Evolutionary conservation across 2,113 vertebrate species (phyloP).

Genomic region (Ptychochromis oligacanthus): DNA sequence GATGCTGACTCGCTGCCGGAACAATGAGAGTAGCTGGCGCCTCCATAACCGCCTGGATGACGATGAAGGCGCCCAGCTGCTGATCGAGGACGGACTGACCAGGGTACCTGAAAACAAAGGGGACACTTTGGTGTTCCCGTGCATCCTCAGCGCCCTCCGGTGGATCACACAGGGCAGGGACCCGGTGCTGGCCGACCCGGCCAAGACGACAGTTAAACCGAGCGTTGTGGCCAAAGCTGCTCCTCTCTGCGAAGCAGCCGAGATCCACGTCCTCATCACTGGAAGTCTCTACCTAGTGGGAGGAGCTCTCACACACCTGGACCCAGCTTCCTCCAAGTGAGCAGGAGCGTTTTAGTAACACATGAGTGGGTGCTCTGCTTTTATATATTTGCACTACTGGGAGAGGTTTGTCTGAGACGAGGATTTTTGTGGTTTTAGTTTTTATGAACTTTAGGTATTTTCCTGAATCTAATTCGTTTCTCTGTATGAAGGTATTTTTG

Average conservation of each 20-base stretch:
- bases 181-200: constrained; percentile 63
- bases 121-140: constrained; percentile 88
- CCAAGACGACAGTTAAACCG: constrained; percentile 55
- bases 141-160: constrained; percentile 89
- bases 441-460: not conserved
- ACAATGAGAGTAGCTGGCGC: constrained; percentile 89
- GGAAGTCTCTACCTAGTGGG: constrained; percentile 94
- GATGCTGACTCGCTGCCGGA: constrained; percentile 88
- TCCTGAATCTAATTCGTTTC: not conserved
- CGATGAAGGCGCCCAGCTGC: constrained; percentile 60
- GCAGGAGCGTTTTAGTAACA: not conserved
- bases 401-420: not conserved
- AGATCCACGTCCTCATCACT: constrained; percentile 86
- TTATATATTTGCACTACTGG: not conserved
- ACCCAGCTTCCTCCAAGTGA: constrained; percentile 80
- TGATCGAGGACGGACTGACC: constrained; percentile 64
- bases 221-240: constrained; percentile 77
- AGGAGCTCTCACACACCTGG: constrained; percentile 87
- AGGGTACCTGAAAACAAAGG: constrained; percentile 56
- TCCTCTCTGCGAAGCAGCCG: constrained; percentile 72
- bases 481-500: not conserved
- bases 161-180: constrained; percentile 92
- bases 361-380: not conserved
- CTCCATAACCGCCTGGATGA: constrained; percentile 71
- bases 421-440: not conserved